phyloP scores from a whole-genome alignment of 2,888 invertebrate species.

The Urechis unicinctus region DNA sequence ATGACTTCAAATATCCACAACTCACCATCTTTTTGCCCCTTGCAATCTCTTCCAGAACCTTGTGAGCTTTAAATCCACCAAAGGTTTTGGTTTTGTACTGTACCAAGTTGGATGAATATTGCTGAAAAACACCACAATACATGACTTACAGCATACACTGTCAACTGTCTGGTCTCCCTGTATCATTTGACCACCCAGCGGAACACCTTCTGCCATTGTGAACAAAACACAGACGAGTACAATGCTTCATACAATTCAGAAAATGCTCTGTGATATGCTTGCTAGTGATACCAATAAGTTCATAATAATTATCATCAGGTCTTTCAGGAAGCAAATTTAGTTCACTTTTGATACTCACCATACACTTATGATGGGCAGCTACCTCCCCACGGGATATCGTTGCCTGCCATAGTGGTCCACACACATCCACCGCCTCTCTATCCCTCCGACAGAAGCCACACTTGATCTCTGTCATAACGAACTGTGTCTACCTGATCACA shows the following conservation, averaged over 20 bases:
- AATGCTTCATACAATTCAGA: too few relatives aligned
- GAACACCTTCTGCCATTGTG: too few relatives aligned
- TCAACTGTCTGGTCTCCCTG: not conserved
- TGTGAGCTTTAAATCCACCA: constrained; percentile 35
- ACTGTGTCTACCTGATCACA: too few relatives aligned
- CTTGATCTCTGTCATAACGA: constrained; percentile 1
- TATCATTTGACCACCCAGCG: too few relatives aligned
- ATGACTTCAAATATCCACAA: too few relatives aligned
- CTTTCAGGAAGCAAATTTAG: too few relatives aligned
- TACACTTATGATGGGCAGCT: constrained; percentile 28
- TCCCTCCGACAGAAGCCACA: constrained; percentile 28
- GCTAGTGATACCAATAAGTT: too few relatives aligned
- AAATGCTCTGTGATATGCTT: too few relatives aligned
- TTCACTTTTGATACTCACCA: constrained; percentile 19
- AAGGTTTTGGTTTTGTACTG: constrained; percentile 34
- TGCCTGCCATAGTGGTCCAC: constrained; percentile 25
- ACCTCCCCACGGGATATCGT: constrained; percentile 12
- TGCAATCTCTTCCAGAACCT: constrained; percentile 55
- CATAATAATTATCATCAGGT: too few relatives aligned
- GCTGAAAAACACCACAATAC: constrained; percentile 24
- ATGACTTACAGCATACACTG: not conserved
- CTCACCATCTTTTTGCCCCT: constrained; percentile 60
- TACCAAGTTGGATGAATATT: constrained; percentile 34
- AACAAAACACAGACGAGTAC: too few relatives aligned
- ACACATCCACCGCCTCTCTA: constrained; percentile 18